Evolutionary conservation across 2,888 invertebrate species (phyloP).

Genomic region (Eutolmus rufibarbis): DNA sequence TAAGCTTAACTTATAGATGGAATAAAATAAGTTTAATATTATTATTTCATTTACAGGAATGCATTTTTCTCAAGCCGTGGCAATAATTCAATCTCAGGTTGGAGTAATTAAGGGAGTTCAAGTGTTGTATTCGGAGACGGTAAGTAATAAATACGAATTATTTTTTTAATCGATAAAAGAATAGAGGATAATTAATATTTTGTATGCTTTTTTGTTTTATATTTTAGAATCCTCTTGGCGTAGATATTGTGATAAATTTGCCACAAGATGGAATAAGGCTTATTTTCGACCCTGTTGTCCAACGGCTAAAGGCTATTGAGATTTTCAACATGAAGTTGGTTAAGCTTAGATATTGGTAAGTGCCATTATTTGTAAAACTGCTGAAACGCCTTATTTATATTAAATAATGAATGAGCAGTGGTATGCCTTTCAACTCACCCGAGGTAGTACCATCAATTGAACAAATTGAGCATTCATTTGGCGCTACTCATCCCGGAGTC

Average conservation of each 20-base stretch:
- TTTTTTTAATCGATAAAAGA: too few relatives aligned
- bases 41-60: conserved; percentile 71
- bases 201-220: too few relatives aligned
- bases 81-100: conserved; percentile 95
- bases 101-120: conserved; percentile 94
- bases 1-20: too few relatives aligned
- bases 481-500: conserved; percentile 97
- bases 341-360: conserved; percentile 95
- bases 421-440: conserved; percentile 87
- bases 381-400: conserved; percentile 50
- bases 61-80: conserved; percentile 98
- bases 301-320: conserved; percentile 96
- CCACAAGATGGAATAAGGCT: conserved; percentile 96
- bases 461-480: conserved; percentile 98
- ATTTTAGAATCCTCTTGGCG: conserved; percentile 88
- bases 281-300: conserved; percentile 94
- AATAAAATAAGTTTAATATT: background rate
- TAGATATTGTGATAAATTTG: conserved; percentile 95
- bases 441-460: conserved; percentile 96
- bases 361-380: background rate
- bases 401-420: conserved; percentile 64
- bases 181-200: background rate
- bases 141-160: too few relatives aligned
- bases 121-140: conserved; percentile 95
- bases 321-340: conserved; percentile 97